Evolutionary conservation across 2,113 vertebrate genomes (phyloP), one percentile per base, ranked within the genome.

Genomic region (Silurus meridionalis): DNA sequence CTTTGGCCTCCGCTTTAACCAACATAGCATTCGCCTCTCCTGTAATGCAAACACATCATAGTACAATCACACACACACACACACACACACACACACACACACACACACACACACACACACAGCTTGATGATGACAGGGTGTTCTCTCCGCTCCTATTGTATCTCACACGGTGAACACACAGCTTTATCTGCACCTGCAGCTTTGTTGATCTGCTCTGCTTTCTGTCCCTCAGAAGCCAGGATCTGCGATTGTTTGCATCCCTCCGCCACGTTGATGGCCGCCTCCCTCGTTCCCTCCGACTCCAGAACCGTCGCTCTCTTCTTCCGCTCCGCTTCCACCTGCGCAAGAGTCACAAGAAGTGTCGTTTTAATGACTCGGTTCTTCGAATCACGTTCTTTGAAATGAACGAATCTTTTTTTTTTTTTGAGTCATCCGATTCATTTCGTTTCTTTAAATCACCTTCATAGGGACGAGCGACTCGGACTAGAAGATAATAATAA

Each of bases 161-260:
- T 8, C 10, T 66, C 61, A 52, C 13, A 28, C 52, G 9, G 46
- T 10, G 3, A 48, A 50, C 63, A 23, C 81, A 53, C n/a, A 53
- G 61, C 37, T 52, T 28, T 10, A 67, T 23, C 50, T 28, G 53
- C 91, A 99, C 98, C 97, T 86, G 96, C 94, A 0, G 97, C 98
- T 90, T 95, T 95, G 92, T 99, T 99, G 93, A 99, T 98, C 90
- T 94, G 96, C 89, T 99, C 97, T 0, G 95, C 95, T 69, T 96
- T 98, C 92, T 97, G 90, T 63, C 95, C 98, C 93, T 99, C 97
- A 0, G 98, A 99, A 0, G 97, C 97, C 91, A 99, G 93, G 89
- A 99, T 99, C 94, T 98, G 98, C 17, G 98, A 93, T 90, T 96
- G 98, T 91, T 99, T 99, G 89, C 94, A 91, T 15, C 98, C 98